Conservation (phyloP, 2,113 vertebrate genomes). For the Falco punctatus region DNA sequence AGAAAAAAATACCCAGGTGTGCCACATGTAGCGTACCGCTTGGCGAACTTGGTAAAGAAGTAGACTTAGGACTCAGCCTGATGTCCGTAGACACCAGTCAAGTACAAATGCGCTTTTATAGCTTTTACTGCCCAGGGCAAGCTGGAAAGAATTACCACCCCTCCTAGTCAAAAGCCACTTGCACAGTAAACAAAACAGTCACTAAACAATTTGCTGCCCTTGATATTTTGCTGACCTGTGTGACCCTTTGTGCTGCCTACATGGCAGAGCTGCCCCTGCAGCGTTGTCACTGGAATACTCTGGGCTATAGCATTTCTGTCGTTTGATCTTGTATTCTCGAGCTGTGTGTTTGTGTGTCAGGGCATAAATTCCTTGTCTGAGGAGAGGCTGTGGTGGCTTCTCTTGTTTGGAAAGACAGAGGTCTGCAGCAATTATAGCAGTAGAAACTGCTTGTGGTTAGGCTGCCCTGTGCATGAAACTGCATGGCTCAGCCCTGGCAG, state of each 20-base stretch:
- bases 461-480: neutral
- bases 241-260: neutral
- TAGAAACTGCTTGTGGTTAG: neutral
- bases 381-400: neutral
- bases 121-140: slow-evolving; percentile 17
- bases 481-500: neutral
- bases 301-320: fast-evolving
- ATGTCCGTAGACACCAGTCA: neutral
- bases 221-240: neutral
- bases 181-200: slow-evolving; percentile 23
- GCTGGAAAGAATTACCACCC: neutral
- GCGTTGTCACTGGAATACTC: fast-evolving
- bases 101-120: neutral
- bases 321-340: fast-evolving
- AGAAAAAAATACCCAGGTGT: neutral
- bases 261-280: neutral
- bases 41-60: neutral
- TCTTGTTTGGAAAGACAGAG: neutral
- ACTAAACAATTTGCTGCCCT: slow-evolving; percentile 39
- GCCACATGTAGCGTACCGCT: neutral
- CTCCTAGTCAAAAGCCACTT: slow-evolving; percentile 1
- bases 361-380: neutral
- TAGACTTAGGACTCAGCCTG: neutral
- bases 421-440: neutral
- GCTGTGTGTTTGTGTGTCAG: neutral